These are phyloP conservation scores for Argyrosomus regius DNA, from an alignment of 2,797 vertebrate species.

Conservation along the genomic window DNA sequence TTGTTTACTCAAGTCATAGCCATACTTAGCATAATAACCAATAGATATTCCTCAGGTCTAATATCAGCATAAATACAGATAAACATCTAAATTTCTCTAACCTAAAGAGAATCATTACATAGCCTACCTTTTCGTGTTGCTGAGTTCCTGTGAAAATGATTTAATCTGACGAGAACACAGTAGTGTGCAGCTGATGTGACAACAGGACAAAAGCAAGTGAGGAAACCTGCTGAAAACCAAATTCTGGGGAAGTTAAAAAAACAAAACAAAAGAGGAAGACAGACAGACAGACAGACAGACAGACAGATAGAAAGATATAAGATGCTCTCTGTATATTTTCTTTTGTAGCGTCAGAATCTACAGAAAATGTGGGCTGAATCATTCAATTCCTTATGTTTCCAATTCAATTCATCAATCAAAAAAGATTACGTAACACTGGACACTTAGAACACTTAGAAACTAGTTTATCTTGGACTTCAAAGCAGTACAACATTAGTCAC, in stretches of 20 bases:
- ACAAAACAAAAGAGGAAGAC: conserved; percentile 24
- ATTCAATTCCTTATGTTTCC: no score
- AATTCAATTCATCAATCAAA: background rate
- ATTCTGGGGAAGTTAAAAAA: background rate
- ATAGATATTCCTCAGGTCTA: background rate
- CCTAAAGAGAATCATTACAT: background rate
- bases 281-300: no score
- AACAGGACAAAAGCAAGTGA: background rate
- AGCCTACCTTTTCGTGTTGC: conserved; percentile 31
- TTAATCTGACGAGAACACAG: background rate
- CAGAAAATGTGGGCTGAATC: background rate
- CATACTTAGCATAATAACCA: background rate
- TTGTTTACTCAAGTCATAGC: background rate
- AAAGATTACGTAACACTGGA: background rate
- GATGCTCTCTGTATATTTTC: background rate
- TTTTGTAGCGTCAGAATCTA: no score
- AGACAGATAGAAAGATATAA: background rate
- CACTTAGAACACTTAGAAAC: background rate
- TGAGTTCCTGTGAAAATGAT: background rate
- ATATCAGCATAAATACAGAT: background rate
- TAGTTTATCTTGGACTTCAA: background rate
- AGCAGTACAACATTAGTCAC: background rate
- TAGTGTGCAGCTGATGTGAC: conserved; percentile 2
- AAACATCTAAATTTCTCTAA: background rate
- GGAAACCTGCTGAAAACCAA: background rate